phyloP scores from a whole-genome alignment of 2,888 invertebrate genomes.

The Stictocephala bisonia region DNA sequence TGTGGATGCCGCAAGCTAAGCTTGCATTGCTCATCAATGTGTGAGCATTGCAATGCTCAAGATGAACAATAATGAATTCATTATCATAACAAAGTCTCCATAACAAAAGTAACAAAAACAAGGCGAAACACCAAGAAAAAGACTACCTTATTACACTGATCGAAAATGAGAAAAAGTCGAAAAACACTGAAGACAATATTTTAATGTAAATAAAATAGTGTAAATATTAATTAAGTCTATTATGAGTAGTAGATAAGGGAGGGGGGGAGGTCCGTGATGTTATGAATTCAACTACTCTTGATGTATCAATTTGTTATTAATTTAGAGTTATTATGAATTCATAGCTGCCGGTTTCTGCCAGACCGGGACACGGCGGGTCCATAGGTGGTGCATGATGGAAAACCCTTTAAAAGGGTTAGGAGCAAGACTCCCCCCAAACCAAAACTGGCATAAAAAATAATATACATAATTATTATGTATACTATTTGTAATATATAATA shows the following conservation, averaged over 20 bases:
- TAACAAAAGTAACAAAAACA: neutral
- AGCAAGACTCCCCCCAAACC: conserved; percentile 1
- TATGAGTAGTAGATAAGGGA: neutral
- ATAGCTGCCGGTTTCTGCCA: conserved; percentile 2
- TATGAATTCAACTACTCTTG: conserved; percentile 19
- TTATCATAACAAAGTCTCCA: neutral
- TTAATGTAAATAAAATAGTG: neutral
- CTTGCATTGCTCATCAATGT: neutral
- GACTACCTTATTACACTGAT: neutral
- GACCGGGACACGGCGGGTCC: neutral
- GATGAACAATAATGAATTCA: neutral
- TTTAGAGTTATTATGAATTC: conserved; percentile 7
- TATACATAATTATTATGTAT: neutral
- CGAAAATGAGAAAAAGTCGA: too few species aligned
- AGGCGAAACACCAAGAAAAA: neutral
- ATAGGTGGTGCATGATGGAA: conserved; percentile 9
- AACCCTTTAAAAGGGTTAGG: conserved; percentile 1
- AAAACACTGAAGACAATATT: neutral
- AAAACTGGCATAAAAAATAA: neutral
- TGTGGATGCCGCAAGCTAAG: neutral
- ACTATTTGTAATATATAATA: too few species aligned
- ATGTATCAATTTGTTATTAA: neutral
- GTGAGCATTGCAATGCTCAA: neutral
- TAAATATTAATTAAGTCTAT: conserved; percentile 3
- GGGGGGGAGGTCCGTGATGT: neutral